Evolutionary conservation across 2,797 vertebrate genomes (phyloP).

Genomic region (Myotis findleyi): DNA sequence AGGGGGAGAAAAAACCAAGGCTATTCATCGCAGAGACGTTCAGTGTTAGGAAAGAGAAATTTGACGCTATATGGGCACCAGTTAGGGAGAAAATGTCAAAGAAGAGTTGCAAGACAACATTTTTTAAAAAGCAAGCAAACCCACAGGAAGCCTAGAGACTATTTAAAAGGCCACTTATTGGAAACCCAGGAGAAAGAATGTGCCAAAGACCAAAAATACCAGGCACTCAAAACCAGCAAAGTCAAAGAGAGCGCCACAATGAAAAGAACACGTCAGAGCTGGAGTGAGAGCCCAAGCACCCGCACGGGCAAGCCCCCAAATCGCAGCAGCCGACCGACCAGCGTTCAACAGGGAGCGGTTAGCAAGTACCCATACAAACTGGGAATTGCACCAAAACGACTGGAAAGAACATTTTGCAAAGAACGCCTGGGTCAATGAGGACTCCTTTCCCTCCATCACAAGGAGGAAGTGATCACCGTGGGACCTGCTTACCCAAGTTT

Average conservation of each 20-base stretch:
- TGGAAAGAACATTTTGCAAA: not conserved
- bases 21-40: not conserved
- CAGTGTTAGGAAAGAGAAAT: not conserved
- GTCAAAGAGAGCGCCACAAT: slow-evolving; percentile 5
- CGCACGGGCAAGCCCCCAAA: not conserved
- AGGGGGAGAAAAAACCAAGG: not conserved
- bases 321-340: not conserved
- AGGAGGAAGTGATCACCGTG: not conserved
- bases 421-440: not conserved
- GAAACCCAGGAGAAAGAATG: slow-evolving; percentile 9
- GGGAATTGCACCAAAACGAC: not conserved
- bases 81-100: not conserved
- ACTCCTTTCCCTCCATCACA: not conserved
- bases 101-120: not conserved
- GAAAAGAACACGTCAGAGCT: not conserved
- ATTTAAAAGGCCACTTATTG: slow-evolving; percentile 44
- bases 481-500: not conserved
- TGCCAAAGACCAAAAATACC: slow-evolving; percentile 44
- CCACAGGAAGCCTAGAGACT: not conserved
- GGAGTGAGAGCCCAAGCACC: not conserved
- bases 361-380: not conserved
- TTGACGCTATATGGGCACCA: not conserved
- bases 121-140: not conserved
- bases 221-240: slow-evolving; percentile 40
- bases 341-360: rapidly evolving